phyloP scores from a whole-genome alignment of 2,888 invertebrate genomes.

The Archips crataeganus region DNA sequence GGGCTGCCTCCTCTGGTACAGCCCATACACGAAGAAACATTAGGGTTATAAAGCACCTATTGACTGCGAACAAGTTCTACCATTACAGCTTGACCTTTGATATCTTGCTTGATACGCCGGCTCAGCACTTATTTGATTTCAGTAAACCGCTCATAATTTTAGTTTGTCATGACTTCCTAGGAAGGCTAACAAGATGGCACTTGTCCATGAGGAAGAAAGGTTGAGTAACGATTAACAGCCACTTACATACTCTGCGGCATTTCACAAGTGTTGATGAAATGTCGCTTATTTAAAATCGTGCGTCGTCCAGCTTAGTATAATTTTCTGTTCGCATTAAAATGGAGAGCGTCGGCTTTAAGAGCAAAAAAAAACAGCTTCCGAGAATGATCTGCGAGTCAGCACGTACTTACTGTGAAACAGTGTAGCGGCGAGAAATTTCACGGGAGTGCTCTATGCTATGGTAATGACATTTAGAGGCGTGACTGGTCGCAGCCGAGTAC shows the following conservation, averaged over 20 bases:
- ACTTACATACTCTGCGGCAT: not conserved
- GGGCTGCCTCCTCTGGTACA: slow-evolving; percentile 10
- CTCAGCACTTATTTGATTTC: slow-evolving; percentile 4
- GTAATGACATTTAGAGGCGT: slow-evolving; percentile 69
- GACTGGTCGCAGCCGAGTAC: slow-evolving; percentile 57
- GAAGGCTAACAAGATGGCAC: slow-evolving; percentile 1
- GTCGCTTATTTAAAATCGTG: not conserved
- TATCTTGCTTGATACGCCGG: not conserved
- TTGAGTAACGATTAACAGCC: slow-evolving; percentile 8
- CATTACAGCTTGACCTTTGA: slow-evolving; percentile 1
- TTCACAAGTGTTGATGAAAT: not conserved
- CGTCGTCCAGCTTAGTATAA: not conserved
- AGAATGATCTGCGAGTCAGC: slow-evolving; percentile 38
- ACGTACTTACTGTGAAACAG: slow-evolving; percentile 35
- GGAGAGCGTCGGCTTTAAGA: slow-evolving; percentile 13
- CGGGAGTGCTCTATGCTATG: slow-evolving; percentile 50
- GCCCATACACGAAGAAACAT: slow-evolving; percentile 24
- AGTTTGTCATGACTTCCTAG: slow-evolving; percentile 13
- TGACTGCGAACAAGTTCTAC: slow-evolving; percentile 29
- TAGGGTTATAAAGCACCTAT: slow-evolving; percentile 34
- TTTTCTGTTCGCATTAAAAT: slow-evolving; percentile 27
- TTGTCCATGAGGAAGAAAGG: slow-evolving; percentile 13
- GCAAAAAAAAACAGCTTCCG: slow-evolving; percentile 28
- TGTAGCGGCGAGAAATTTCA: slow-evolving; percentile 50
- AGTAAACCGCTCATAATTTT: slow-evolving; percentile 1